A percentile compares a stretch with the other conserved stretches of the same genome.
These are phyloP conservation scores for Trissonchulus latispiculum DNA, from an alignment of 2,888 invertebrate genomes.

Conservation along the genomic window DNA sequence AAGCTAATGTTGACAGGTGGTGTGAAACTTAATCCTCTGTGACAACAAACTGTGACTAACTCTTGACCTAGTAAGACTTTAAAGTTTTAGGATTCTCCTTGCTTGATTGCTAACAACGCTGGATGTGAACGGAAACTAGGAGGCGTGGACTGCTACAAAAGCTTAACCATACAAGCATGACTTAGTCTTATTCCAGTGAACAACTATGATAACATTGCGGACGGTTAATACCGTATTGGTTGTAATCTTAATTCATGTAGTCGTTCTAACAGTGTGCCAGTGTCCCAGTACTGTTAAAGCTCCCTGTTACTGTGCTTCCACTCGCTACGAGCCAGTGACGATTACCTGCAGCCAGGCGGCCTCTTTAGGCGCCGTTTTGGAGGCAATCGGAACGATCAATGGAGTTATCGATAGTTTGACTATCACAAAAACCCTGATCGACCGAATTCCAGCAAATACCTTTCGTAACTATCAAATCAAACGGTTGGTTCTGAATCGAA, in stretches of 20 bases:
- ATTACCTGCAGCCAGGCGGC: slow-evolving; percentile 42
- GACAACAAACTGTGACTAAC: too few relatives aligned
- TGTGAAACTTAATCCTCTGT: too few relatives aligned
- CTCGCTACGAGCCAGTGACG: slow-evolving; percentile 42
- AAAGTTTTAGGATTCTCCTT: too few relatives aligned
- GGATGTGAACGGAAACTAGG: too few relatives aligned
- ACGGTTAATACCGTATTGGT: neutral
- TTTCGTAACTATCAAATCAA: slow-evolving; percentile 34
- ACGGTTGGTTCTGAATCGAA: slow-evolving; percentile 40
- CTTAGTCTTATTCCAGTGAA: too few relatives aligned
- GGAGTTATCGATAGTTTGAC: slow-evolving; percentile 38
- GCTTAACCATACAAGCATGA: too few relatives aligned
- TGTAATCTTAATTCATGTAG: neutral
- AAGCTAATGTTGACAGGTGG: too few relatives aligned
- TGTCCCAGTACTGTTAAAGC: neutral
- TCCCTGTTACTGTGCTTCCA: slow-evolving; percentile 34
- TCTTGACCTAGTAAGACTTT: too few relatives aligned
- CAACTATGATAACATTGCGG: too few relatives aligned
- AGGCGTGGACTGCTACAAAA: too few relatives aligned
- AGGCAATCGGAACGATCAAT: slow-evolving; percentile 5
- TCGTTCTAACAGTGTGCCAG: neutral
- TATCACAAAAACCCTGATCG: slow-evolving; percentile 40
- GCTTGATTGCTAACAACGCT: too few relatives aligned
- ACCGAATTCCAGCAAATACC: slow-evolving; percentile 36
- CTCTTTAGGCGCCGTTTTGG: slow-evolving; percentile 27